Conservation (phyloP, 2,113 vertebrate genomes). For the Raja brachyura region DNA sequence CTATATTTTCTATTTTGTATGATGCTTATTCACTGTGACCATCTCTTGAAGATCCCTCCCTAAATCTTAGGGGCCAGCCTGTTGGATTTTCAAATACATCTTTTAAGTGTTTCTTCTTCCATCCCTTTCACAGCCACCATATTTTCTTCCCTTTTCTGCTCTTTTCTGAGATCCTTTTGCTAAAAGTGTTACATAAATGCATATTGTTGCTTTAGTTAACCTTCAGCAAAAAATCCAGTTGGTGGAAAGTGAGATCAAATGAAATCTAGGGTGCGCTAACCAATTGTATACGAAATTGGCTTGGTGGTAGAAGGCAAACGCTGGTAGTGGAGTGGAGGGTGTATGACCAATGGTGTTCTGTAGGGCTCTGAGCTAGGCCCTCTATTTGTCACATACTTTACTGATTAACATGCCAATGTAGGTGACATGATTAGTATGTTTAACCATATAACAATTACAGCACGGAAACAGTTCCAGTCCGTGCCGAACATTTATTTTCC, state of each 20-base stretch:
- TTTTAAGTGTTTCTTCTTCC: background rate
- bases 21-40: background rate
- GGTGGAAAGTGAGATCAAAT: background rate
- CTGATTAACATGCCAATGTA: too few relatives aligned
- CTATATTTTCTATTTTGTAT: background rate
- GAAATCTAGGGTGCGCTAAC: too few relatives aligned
- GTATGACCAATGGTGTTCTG: too few relatives aligned
- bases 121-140: background rate
- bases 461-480: too few relatives aligned
- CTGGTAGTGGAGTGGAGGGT: too few relatives aligned
- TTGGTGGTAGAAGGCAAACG: too few relatives aligned
- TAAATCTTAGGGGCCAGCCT: background rate
- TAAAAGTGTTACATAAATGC: background rate
- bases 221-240: background rate
- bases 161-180: background rate
- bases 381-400: too few relatives aligned
- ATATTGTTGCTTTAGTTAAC: background rate
- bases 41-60: background rate
- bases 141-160: background rate
- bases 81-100: background rate
- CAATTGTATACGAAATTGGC: too few relatives aligned
- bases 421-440: too few relatives aligned
- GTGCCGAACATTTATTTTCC: too few relatives aligned
- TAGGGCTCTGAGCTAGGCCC: too few relatives aligned
- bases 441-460: too few relatives aligned